A percentile compares a stretch with the other conserved stretches of the same genome.
Conservation (phyloP, 2,113 vertebrate genomes). For the Microcebus jonahi region DNA sequence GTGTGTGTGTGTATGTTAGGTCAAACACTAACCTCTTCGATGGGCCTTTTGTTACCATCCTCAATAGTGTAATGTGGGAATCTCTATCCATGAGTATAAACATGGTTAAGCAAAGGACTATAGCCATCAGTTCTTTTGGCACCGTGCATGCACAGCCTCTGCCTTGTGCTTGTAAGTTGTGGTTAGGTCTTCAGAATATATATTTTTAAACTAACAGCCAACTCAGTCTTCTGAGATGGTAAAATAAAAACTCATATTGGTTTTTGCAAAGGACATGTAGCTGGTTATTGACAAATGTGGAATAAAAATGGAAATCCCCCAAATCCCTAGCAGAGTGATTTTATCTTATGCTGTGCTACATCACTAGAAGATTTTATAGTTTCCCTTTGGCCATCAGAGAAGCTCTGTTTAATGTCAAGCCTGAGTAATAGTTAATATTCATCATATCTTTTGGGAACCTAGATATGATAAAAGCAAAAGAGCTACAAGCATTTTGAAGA, state of each 20-base stretch:
- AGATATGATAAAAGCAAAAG: conserved; percentile 33
- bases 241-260: not conserved
- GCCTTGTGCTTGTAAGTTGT: not conserved
- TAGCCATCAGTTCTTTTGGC: not conserved
- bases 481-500: not conserved
- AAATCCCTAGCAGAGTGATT: not conserved
- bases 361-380: not conserved
- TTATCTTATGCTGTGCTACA: not conserved
- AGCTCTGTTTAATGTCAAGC: not conserved
- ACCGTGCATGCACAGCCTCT: not conserved
- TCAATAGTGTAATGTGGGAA: not conserved
- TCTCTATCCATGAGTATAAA: not conserved
- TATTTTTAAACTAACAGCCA: not conserved
- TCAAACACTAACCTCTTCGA: not conserved
- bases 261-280: not conserved
- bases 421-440: conserved; percentile 25
- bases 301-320: not conserved
- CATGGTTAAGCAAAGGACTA: not conserved
- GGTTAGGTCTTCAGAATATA: not conserved
- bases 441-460: not conserved
- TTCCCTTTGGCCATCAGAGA: not conserved
- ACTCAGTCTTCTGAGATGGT: not conserved
- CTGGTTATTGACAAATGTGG: not conserved
- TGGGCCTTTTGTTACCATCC: not conserved
- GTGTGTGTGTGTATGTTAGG: not conserved